A percentile compares a stretch with the other conserved stretches of the same genome.
Evolutionary conservation across 2,113 vertebrate species (phyloP).

Genomic region (Cyanocitta stelleri): DNA sequence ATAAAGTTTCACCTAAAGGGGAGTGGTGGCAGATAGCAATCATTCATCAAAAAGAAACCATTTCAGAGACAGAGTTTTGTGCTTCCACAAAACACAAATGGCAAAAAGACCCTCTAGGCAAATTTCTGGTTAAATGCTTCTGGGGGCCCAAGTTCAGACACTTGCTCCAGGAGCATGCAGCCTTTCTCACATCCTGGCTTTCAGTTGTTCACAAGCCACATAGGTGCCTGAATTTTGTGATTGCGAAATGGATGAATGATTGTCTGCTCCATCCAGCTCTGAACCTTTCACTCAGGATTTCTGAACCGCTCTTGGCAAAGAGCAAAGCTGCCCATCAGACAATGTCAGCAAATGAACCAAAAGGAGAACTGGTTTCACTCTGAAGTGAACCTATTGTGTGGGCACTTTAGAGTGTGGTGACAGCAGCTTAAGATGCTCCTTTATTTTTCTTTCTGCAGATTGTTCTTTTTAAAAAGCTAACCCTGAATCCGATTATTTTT

Average conservation of each 20-base stretch:
- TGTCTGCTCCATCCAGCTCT: not conserved
- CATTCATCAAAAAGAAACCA: not conserved
- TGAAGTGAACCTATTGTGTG: slow-evolving; percentile 32
- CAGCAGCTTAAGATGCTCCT: slow-evolving; percentile 36
- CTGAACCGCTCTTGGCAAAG: slow-evolving; percentile 11
- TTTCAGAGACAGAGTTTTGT: not conserved
- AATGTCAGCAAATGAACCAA: slow-evolving; percentile 56
- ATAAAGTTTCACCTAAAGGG: not conserved
- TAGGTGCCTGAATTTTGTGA: not conserved
- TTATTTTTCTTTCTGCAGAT: slow-evolving; percentile 27
- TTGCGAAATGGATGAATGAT: accelerated
- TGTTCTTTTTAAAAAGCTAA: not conserved
- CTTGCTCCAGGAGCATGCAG: not conserved
- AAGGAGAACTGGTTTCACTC: slow-evolving; percentile 36
- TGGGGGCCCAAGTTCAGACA: not conserved
- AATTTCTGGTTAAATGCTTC: slow-evolving; percentile 4
- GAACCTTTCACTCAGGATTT: slow-evolving; percentile 42
- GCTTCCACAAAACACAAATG: not conserved
- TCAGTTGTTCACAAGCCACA: not conserved
- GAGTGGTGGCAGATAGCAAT: not conserved
- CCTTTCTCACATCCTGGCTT: not conserved
- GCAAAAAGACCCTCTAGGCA: not conserved
- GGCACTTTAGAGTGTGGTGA: not conserved
- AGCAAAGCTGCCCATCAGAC: slow-evolving; percentile 42
- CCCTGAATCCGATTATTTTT: slow-evolving; percentile 20